These are phyloP conservation scores for Clarias pachynema DNA, from an alignment of 2,797 vertebrate species.

Conservation along the genomic window DNA sequence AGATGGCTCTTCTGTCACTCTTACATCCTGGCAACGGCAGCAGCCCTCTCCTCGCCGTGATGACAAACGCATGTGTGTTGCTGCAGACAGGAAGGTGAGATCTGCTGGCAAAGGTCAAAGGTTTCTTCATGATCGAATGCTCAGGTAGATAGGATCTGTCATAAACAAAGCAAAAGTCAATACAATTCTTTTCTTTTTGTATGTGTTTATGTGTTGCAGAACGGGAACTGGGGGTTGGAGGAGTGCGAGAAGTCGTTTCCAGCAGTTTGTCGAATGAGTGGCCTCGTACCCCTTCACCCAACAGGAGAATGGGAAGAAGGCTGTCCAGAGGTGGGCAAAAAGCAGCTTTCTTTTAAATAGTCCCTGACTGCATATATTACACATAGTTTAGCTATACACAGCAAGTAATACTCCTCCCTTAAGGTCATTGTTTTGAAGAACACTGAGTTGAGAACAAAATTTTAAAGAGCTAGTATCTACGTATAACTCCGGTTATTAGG, in stretches of 20 bases:
- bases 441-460: neutral
- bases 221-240: constrained; percentile 82
- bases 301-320: constrained; percentile 70
- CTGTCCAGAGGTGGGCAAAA: constrained; percentile 81
- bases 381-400: neutral
- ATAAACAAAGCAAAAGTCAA: no score
- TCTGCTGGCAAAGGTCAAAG: neutral
- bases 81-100: constrained; percentile 78
- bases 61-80: constrained; percentile 77
- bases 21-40: constrained; percentile 85
- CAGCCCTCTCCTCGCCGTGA: constrained; percentile 78
- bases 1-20: constrained; percentile 77
- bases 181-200: neutral
- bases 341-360: neutral
- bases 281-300: constrained; percentile 59
- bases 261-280: constrained; percentile 81
- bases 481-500: neutral
- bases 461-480: neutral
- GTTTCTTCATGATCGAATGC: no score
- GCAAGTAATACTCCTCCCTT: no score
- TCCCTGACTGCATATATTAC: neutral
- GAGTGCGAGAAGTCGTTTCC: constrained; percentile 78
- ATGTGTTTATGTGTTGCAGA: constrained; percentile 57
- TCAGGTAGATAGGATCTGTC: no score
- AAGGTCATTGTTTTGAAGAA: neutral